These are phyloP conservation scores for Melipona quadrifasciata DNA, from an alignment of 1,140 invertebrate species.

Conservation along the genomic window DNA sequence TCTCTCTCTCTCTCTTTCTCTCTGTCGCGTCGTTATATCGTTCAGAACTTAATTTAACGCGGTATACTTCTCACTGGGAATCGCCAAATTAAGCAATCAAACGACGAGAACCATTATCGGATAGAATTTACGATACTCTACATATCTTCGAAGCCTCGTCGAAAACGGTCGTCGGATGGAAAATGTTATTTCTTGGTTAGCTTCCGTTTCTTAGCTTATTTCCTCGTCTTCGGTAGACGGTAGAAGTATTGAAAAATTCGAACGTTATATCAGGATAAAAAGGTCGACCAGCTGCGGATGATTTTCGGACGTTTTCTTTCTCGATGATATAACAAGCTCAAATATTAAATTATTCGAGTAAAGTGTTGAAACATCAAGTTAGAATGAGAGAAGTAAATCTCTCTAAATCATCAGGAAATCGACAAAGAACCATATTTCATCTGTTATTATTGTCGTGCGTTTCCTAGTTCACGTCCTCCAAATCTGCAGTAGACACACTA, in stretches of 20 bases:
- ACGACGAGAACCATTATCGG: background rate
- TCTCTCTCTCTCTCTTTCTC: too few species aligned
- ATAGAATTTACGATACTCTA: background rate
- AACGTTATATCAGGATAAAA: too few species aligned
- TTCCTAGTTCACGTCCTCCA: slow-evolving; percentile 20
- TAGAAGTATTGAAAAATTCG: too few species aligned
- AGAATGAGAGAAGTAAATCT: too few species aligned
- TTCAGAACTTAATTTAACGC: slow-evolving; percentile 1
- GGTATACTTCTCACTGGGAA: background rate
- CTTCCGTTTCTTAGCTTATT: background rate
- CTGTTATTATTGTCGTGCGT: background rate
- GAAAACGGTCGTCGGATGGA: background rate
- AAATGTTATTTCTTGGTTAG: background rate
- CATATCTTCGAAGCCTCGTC: background rate
- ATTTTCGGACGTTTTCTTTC: too few species aligned
- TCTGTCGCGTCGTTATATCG: background rate
- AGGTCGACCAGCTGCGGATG: too few species aligned
- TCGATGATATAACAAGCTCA: too few species aligned
- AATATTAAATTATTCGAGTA: too few species aligned
- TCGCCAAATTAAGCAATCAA: background rate
- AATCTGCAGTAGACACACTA: slow-evolving; percentile 34
- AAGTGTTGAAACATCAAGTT: too few species aligned
- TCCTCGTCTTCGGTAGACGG: too few species aligned
- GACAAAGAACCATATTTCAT: too few species aligned
- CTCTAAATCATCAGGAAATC: too few species aligned